Base-by-base conservation (phyloP, 30 jellyfish, hydroid and myxozoan genomes). In the Morbakka virulenta region DNA sequence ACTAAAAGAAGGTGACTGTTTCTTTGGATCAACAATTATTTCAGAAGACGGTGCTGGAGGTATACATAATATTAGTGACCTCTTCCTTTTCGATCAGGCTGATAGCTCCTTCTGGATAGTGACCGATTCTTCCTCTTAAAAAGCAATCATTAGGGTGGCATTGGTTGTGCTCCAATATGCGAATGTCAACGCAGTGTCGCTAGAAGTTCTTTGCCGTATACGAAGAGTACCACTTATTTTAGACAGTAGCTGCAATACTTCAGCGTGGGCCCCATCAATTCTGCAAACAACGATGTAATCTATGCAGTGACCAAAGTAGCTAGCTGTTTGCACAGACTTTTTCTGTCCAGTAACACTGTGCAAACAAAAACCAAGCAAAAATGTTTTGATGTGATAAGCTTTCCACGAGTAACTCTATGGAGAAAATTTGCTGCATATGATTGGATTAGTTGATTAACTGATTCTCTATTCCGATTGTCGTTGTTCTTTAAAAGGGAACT, bases 231-330 rank as follows among this genome's bases (percentile, higher is more conserved):
- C 52, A n/a, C 33, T 47, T 36, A 65, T 50, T 22, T 49, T 79
- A 28, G 87, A 27, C 29, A 22, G 34, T 68, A 27, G 28, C 24
- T 67, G 72, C 24, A 28, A 21, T 50, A 35, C 62, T 67, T 79
- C 91, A 27, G 89, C 91, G 33, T 36, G 64, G 12, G 88, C 87
- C 3, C 88, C 67, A 36, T 79, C 65, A 49, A 79, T 79, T 41
- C 67, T 88, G 41, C 89, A 79, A 14, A 70, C 76, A 11, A 64
- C 62, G 32, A 14, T 64, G 74, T 79, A 79, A 22, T 23, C 35
- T 35, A 79, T 67, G 34, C 91, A 67, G 47, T 79, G 91, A 26
- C 91, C 91, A 49, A 79, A 50, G 6, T 32, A 50, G 78, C 50
- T 69, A 30, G 67, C 35, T 25, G 67, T 48, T 28, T 79, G 89